Conservation (phyloP, 1,140 invertebrate genomes). For the Lysiphlebus fabarum region DNA sequence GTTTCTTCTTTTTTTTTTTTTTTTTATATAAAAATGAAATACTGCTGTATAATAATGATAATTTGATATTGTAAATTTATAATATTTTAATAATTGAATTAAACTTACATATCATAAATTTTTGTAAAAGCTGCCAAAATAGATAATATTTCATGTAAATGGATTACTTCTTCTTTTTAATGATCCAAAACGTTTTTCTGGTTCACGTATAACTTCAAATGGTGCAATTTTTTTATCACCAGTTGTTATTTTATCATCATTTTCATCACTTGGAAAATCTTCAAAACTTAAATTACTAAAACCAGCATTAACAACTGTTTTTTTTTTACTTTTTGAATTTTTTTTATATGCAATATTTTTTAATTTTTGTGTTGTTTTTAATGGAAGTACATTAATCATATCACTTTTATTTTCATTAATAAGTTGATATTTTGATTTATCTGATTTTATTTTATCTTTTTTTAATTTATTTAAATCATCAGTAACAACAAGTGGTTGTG, state of each 20-base stretch:
- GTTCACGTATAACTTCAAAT: constrained; percentile 66
- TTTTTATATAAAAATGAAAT: no score
- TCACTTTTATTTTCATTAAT: constrained; percentile 52
- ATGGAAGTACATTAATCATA: constrained; percentile 35
- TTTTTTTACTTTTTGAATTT: constrained; percentile 41
- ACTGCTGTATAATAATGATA: no score
- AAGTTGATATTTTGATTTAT: constrained; percentile 58
- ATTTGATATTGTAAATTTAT: not conserved
- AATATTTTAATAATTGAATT: not conserved
- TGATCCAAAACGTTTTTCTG: constrained; percentile 63
- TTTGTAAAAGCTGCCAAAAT: constrained; percentile 15
- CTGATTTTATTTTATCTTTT: constrained; percentile 54
- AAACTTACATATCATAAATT: constrained; percentile 19
- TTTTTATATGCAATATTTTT: constrained; percentile 36
- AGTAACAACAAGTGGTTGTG: constrained; percentile 38
- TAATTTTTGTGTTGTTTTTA: constrained; percentile 37
- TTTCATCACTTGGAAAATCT: constrained; percentile 70
- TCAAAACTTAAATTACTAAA: constrained; percentile 80
- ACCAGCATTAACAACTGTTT: constrained; percentile 48
- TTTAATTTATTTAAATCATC: constrained; percentile 41
- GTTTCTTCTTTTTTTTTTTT: not conserved
- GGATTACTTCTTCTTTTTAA: constrained; percentile 67
- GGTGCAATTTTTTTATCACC: constrained; percentile 51
- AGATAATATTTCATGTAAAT: constrained; percentile 57
- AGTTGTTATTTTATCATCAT: constrained; percentile 43